Evolutionary conservation across 2,113 vertebrate genomes (phyloP).

Genomic region (Oceanites oceanicus): DNA sequence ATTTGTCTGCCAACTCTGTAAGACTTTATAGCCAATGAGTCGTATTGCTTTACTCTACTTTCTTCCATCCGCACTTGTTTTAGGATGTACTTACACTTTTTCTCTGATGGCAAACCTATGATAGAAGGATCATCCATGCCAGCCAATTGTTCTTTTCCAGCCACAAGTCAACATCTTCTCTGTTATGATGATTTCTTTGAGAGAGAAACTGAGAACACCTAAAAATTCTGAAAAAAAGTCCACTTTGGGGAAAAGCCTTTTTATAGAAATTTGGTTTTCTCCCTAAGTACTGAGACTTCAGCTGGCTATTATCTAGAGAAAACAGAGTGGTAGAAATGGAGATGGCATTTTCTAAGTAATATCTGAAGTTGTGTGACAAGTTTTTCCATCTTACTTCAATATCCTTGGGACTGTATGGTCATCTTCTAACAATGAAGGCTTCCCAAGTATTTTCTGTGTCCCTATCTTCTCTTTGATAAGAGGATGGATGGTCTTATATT

Average conservation of each 20-base stretch:
- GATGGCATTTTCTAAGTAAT: not conserved
- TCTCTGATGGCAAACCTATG: not conserved
- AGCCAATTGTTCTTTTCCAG: not conserved
- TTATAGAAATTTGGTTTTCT: not conserved
- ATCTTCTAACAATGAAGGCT: not conserved
- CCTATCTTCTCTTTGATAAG: not conserved
- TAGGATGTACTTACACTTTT: not conserved
- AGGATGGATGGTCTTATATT: not conserved
- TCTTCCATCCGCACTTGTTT: not conserved
- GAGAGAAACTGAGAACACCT: not conserved
- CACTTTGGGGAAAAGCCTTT: not conserved
- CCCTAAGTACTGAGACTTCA: not conserved
- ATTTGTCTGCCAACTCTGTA: not conserved
- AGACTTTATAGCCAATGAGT: not conserved
- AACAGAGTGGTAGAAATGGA: not conserved
- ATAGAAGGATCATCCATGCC: not conserved
- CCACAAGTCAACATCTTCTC: not conserved
- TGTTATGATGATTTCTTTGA: not conserved
- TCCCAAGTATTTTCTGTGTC: not conserved
- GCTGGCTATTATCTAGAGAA: not conserved
- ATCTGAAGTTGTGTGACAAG: not conserved
- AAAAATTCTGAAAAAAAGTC: not conserved
- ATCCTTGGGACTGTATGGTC: not conserved
- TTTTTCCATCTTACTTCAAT: not conserved
- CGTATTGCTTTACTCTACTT: not conserved